A percentile compares a stretch with the other conserved stretches of the same genome.
Conservation (phyloP, 2,888 invertebrate species). For the Drosophila monieri region DNA sequence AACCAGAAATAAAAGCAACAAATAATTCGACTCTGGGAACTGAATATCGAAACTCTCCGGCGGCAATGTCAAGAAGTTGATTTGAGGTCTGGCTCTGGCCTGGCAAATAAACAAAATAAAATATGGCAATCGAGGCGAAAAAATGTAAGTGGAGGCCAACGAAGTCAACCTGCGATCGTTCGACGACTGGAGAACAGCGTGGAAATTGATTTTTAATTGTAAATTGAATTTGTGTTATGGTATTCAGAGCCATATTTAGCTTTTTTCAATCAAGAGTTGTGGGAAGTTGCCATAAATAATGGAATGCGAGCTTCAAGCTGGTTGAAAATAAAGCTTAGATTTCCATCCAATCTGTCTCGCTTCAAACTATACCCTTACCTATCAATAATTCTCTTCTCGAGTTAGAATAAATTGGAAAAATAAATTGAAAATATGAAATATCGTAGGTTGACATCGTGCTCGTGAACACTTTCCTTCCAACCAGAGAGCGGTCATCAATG, state of each 20-base stretch:
- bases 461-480: slow-evolving; percentile 30
- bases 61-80: slow-evolving; percentile 46
- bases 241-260: slow-evolving; percentile 32
- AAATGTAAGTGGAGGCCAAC: slow-evolving; percentile 67
- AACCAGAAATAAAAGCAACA: slow-evolving; percentile 9
- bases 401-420: slow-evolving; percentile 69
- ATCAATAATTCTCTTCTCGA: slow-evolving; percentile 7
- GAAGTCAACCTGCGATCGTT: slow-evolving; percentile 69
- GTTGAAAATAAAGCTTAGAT: slow-evolving; percentile 1
- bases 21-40: slow-evolving; percentile 16
- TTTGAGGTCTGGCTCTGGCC: slow-evolving; percentile 25
- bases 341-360: not conserved
- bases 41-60: slow-evolving; percentile 49
- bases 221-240: slow-evolving; percentile 66
- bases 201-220: slow-evolving; percentile 64
- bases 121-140: slow-evolving; percentile 52
- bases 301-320: not conserved
- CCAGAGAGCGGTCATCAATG: slow-evolving; percentile 42
- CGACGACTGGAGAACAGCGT: slow-evolving; percentile 17
- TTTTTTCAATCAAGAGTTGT: not conserved
- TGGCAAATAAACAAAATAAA: slow-evolving; percentile 69
- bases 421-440: slow-evolving; percentile 75
- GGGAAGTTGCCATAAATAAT: not conserved
- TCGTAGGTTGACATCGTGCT: slow-evolving; percentile 54
- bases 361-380: not conserved